phyloP scores from a whole-genome alignment of 2,888 invertebrate species.

The Gastrophysa polygoni region DNA sequence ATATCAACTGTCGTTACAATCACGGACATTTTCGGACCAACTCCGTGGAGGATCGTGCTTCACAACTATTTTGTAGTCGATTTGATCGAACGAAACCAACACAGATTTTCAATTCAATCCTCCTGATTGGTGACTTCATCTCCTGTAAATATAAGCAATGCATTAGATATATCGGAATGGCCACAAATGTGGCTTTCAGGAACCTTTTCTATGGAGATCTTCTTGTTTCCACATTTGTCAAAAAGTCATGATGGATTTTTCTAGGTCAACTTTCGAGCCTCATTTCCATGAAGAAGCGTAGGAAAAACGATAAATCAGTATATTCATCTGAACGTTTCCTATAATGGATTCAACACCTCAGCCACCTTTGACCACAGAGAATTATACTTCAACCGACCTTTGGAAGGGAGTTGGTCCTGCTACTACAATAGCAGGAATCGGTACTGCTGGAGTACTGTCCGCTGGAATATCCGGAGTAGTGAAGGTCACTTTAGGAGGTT shows the following conservation, averaged over 20 bases:
- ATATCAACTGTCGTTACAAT: too few species aligned
- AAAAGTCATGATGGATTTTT: neutral
- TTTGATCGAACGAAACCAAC: too few species aligned
- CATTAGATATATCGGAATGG: too few species aligned
- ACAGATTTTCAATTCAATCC: too few species aligned
- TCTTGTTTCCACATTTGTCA: too few species aligned
- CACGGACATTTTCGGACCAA: too few species aligned
- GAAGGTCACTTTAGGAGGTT: neutral
- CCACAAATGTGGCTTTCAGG: too few species aligned
- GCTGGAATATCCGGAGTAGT: neutral
- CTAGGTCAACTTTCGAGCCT: neutral
- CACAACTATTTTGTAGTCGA: too few species aligned
- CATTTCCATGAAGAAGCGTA: conserved; percentile 38
- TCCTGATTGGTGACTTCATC: too few species aligned
- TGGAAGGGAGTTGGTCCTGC: neutral
- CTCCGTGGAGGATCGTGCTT: too few species aligned
- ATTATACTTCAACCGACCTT: conserved; percentile 12
- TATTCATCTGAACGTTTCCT: conserved; percentile 4
- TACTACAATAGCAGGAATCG: conserved; percentile 5
- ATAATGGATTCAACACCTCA: conserved; percentile 15
- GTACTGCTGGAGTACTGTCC: neutral
- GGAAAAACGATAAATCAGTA: conserved; percentile 22
- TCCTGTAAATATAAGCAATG: too few species aligned
- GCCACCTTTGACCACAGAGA: conserved; percentile 13
- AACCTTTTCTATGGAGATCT: too few species aligned